These are phyloP conservation scores for Caenorhabditis sp. DNA, from an alignment of 2,888 invertebrate species.

Conservation along the genomic window DNA sequence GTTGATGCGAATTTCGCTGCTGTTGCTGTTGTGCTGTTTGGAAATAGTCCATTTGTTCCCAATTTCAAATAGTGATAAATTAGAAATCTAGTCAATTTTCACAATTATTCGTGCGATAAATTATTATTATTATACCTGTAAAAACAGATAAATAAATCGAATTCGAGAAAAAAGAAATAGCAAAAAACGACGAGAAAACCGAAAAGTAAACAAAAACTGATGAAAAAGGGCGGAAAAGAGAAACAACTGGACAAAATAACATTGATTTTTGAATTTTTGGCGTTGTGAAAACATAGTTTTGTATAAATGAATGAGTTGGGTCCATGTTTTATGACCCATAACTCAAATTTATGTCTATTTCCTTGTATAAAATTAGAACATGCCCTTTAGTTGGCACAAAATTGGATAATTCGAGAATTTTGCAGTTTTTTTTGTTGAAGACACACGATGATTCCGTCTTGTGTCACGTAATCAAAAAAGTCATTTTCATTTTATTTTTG, in stretches of 20 bases:
- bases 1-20: conserved; percentile 7
- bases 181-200: conserved; percentile 1
- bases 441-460: no score
- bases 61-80: not conserved
- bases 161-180: conserved; percentile 1
- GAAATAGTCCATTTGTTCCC: conserved; percentile 1
- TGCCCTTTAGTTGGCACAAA: no score
- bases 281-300: not conserved
- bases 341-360: no score
- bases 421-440: no score
- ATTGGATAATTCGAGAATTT: no score
- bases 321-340: no score
- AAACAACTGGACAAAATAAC: not conserved
- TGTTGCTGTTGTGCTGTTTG: conserved; percentile 5
- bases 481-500: no score
- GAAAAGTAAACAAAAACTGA: conserved; percentile 4
- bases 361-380: no score
- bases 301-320: no score
- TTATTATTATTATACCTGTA: not conserved
- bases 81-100: not conserved
- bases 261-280: not conserved
- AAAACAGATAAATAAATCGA: not conserved
- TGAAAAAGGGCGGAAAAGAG: conserved; percentile 6
- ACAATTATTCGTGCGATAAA: not conserved
- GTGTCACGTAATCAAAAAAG: no score